Evolutionary conservation across 2,888 invertebrate species (phyloP), one percentile per base, ranked within the genome.

Genomic region (Lordiphosa fenestrarum): DNA sequence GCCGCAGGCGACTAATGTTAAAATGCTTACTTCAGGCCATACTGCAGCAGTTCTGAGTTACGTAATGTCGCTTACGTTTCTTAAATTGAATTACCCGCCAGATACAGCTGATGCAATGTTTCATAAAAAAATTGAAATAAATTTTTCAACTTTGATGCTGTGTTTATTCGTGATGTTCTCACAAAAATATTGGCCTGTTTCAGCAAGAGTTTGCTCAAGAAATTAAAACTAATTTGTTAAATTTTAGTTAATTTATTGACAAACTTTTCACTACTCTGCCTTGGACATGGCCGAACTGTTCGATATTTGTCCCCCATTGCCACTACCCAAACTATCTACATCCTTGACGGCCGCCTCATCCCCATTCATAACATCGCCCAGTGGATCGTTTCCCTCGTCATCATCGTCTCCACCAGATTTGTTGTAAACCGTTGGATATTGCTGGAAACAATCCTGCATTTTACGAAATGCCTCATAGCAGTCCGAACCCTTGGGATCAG

Each of bases 401-500:
- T 92, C 92, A 61, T 93, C 93, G 56, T 92, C 92, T 38, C 92
- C 92, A n/a, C 92, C 91, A 50, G 93, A 92, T 87, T 94, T 93
- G 84, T 94, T 94, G 87, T 98, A 98, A 23, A 98, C 91, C 21
- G 94, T 93, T 4, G 98, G 98, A 90, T 94, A 98, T 69, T 94
- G 91, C 40, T 93, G 91, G 94, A 98, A 97, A 88, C 98, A 98
- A 30, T 93, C 92, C 87, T 96, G 96, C 97, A 98, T 98, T 50
- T 92, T 92, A 86, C 94, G 94, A 90, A 98, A 98, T 75, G 94
- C 92, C 66, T 97, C 95, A 86, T 95, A 95, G 89, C 98, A 98
- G 84, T 98, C 97, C 44, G 95, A 94, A 52, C 98, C 98, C 90
- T 98, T 98, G 0, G 96, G 95, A 3, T 98, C 97, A 3, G 94